Percentiles rank a stretch among this genome's conserved stretches.
These are phyloP conservation scores for Phalacrocorax pelagicus DNA, from an alignment of 2,113 vertebrate genomes.

Conservation along the genomic window DNA sequence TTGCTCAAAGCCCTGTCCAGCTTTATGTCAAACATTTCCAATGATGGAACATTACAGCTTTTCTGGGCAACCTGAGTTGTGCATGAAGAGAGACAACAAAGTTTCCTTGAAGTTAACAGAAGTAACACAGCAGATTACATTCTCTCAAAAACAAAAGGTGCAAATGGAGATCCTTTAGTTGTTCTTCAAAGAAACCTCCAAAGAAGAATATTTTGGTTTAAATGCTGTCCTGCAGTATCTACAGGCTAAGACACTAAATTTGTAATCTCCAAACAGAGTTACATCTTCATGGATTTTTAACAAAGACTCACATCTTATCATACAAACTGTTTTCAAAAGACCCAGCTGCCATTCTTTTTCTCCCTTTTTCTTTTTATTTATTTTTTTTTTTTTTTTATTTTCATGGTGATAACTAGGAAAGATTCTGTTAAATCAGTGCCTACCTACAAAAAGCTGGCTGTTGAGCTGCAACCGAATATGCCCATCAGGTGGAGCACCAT, in stretches of 20 bases:
- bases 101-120: neutral
- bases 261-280: neutral
- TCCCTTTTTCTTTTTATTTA: rapidly evolving
- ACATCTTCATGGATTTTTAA: neutral
- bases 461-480: slow-evolving; percentile 91
- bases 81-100: neutral
- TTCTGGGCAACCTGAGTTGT: neutral
- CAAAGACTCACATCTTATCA: neutral
- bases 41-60: neutral
- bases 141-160: neutral
- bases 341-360: neutral
- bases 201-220: neutral
- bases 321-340: neutral
- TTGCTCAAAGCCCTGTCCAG: neutral
- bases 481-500: slow-evolving; percentile 82
- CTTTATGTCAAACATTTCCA: no score
- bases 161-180: neutral
- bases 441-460: slow-evolving; percentile 95
- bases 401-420: neutral
- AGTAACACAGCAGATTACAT: neutral
- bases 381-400: neutral
- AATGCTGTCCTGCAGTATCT: neutral
- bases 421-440: neutral
- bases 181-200: neutral
- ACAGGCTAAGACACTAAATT: neutral